Conservation (phyloP, 2,113 vertebrate species). For the Erythrolamprus reginae region DNA sequence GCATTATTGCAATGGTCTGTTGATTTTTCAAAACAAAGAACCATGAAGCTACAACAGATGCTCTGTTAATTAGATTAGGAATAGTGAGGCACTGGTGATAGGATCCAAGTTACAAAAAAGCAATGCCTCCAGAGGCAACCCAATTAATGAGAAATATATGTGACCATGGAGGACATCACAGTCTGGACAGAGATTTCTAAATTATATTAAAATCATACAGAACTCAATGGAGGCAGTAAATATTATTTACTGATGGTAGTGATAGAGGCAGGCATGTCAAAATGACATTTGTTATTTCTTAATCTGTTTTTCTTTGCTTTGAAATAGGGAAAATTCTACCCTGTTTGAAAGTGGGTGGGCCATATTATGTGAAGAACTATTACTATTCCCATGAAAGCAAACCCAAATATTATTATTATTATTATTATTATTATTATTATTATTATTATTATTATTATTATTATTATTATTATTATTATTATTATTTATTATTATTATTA, state of each 20-base stretch:
- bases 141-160: conserved; percentile 14
- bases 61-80: conserved; percentile 23
- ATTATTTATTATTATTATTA: too few relatives aligned
- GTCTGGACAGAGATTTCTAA: not conserved
- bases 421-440: too few relatives aligned
- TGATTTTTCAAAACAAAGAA: conserved; percentile 22
- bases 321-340: not conserved
- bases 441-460: too few relatives aligned
- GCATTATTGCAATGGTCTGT: conserved; percentile 2
- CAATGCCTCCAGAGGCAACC: not conserved
- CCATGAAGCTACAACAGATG: conserved; percentile 22
- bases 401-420: not conserved
- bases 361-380: not conserved
- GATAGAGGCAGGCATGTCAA: not conserved
- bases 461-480: too few relatives aligned
- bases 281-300: not conserved
- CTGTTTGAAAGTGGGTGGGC: not conserved
- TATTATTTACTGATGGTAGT: not conserved
- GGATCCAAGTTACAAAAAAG: conserved; percentile 15
- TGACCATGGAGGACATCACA: conserved; percentile 6
- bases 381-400: not conserved
- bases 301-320: not conserved
- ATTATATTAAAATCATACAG: not conserved
- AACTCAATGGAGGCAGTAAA: not conserved
- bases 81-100: conserved; percentile 1